Conservation (phyloP, 2,113 vertebrate genomes). For the Axis porcinus region DNA sequence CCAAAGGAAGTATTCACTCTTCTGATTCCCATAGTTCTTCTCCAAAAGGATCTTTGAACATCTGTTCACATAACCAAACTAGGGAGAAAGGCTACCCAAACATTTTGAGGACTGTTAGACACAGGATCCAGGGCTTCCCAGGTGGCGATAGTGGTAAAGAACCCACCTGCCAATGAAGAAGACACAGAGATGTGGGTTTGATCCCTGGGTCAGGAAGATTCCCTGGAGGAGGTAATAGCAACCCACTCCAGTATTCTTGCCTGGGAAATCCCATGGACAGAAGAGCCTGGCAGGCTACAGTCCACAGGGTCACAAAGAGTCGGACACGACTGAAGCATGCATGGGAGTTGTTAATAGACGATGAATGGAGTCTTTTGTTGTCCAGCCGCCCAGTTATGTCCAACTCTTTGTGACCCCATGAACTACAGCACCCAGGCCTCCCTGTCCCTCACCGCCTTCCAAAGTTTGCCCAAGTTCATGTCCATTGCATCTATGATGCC, state of each 20-base stretch:
- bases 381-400: not conserved
- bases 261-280: not conserved
- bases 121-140: not conserved
- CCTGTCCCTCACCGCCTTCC: not conserved
- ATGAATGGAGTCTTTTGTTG: not conserved
- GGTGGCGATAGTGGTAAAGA: too few species aligned
- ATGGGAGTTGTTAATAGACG: not conserved
- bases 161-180: too few species aligned
- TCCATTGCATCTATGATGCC: not conserved
- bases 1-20: not conserved
- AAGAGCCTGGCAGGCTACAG: not conserved
- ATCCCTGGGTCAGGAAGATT: too few species aligned
- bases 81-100: not conserved
- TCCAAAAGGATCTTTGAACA: not conserved
- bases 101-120: not conserved
- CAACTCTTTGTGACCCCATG: not conserved
- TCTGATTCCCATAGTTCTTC: not conserved
- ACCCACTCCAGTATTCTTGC: not conserved
- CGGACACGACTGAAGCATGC: accelerated
- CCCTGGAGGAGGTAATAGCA: too few species aligned
- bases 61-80: not conserved
- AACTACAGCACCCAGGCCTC: not conserved
- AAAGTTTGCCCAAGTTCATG: not conserved
- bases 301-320: not conserved
- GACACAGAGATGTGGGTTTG: too few species aligned